These are phyloP conservation scores for Cyprinodon variegatus DNA, from an alignment of 2,113 vertebrate species.

Conservation along the genomic window DNA sequence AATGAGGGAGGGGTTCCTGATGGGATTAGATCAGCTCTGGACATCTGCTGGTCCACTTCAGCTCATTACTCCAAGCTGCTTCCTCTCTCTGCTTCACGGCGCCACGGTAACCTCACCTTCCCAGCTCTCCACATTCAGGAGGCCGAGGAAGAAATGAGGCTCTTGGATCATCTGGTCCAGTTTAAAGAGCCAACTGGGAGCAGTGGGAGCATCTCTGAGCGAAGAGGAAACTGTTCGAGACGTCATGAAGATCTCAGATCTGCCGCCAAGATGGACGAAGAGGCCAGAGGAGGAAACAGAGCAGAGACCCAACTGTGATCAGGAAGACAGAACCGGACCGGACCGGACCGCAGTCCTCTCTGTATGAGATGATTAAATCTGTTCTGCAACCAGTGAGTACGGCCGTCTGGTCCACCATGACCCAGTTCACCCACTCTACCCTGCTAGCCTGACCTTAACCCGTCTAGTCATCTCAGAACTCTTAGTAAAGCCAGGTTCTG, in stretches of 20 bases:
- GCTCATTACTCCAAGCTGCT: constrained; percentile 25
- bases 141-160: background rate
- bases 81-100: no score
- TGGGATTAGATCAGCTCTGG: constrained; percentile 19
- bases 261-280: background rate
- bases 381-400: background rate
- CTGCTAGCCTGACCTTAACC: background rate
- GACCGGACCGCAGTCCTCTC: background rate
- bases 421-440: background rate
- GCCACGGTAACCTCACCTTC: no score
- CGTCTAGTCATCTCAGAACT: background rate
- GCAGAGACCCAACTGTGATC: background rate
- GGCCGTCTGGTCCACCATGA: background rate
- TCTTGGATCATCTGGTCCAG: background rate
- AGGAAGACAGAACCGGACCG: background rate
- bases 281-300: background rate
- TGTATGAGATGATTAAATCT: background rate
- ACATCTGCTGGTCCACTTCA: constrained; percentile 34
- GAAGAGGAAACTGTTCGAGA: no score
- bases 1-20: constrained; percentile 15
- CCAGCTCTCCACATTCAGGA: background rate
- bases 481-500: background rate
- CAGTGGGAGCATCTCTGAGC: no score
- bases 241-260: no score
- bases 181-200: no score